phyloP scores from a whole-genome alignment of 2,113 vertebrate species.

The Rhineura floridana region DNA sequence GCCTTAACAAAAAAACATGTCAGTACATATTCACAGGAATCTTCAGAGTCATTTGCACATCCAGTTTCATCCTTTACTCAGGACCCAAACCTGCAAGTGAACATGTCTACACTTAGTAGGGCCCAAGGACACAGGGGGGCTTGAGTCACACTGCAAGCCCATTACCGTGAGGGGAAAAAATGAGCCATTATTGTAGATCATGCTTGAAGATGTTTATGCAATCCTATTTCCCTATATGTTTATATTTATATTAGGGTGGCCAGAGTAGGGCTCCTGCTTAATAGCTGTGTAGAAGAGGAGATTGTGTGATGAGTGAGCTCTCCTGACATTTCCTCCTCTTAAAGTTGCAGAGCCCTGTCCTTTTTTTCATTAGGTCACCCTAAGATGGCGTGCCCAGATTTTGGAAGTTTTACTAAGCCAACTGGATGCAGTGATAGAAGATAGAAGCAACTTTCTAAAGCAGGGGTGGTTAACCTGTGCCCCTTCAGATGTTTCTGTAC shows the following conservation, averaged over 20 bases:
- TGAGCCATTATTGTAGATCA: background rate
- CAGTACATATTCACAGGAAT: rapidly evolving
- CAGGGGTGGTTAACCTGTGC: no score
- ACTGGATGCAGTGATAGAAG: background rate
- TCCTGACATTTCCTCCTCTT: no score
- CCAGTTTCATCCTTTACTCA: background rate
- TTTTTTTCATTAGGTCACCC: no score
- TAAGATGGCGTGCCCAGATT: background rate
- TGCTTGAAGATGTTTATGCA: background rate
- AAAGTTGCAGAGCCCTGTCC: no score
- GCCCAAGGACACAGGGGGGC: no score
- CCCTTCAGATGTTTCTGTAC: no score
- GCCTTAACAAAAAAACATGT: background rate
- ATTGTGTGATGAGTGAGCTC: no score
- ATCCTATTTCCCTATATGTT: background rate
- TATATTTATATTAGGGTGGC: background rate
- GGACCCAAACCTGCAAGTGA: background rate
- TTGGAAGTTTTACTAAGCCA: background rate
- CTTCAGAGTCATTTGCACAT: background rate
- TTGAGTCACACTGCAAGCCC: background rate
- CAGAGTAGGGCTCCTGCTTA: no score
- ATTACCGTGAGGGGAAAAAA: background rate
- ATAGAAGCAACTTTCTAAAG: no score
- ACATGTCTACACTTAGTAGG: background rate
- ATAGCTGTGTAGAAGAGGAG: no score